Evolutionary conservation across 2,888 invertebrate species (phyloP), one percentile per base, ranked within the genome.

Genomic region (Xestia ashworthii): DNA sequence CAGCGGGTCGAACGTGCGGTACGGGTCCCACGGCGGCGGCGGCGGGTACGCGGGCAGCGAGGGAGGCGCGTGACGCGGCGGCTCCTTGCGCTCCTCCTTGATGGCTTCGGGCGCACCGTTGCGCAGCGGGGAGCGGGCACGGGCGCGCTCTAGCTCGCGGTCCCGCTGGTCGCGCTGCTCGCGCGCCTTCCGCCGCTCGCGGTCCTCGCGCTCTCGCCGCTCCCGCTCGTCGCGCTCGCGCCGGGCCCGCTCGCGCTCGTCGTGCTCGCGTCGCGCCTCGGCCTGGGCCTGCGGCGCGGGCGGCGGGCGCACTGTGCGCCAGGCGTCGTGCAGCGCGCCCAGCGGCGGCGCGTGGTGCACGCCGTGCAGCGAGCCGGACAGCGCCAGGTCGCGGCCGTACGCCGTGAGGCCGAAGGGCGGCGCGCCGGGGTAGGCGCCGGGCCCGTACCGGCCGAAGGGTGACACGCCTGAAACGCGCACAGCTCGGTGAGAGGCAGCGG

Each of bases 371-470:
- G 95, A 90, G 46, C 94, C 92, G 44, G 95, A 93, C 74, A 97
- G 95, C 74, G 97, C 97, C 90, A 98, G 95, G 83, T 98, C 98
- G 87, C 98, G 97, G 25, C 97, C 97, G 94, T 98, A 98, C 81
- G 98, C 98, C 55, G 98, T 97, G 86, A 98, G 97, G 41, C 97
- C 97, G 89, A 97, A 97, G 89, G 98, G 98, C 75, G 98, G 97
- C 74, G 98, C 97, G 90, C 97, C 97, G n/a, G 97, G 97, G 82
- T 97, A 97, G 85, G 97, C 92, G 68, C 97, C 97, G 75, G 98
- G 97, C 76, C 98, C 98, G 95, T 98, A 98, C 88, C 98, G 97
- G 76, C 98, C 98, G 95, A 98, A 99, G 71, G 98, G 98, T 78
- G 98, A 98, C 91, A 98, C 97, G 87, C 98, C 98, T 91, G 98